Conservation (phyloP, 2,888 invertebrate genomes). For the Teleogryllus oceanicus region DNA sequence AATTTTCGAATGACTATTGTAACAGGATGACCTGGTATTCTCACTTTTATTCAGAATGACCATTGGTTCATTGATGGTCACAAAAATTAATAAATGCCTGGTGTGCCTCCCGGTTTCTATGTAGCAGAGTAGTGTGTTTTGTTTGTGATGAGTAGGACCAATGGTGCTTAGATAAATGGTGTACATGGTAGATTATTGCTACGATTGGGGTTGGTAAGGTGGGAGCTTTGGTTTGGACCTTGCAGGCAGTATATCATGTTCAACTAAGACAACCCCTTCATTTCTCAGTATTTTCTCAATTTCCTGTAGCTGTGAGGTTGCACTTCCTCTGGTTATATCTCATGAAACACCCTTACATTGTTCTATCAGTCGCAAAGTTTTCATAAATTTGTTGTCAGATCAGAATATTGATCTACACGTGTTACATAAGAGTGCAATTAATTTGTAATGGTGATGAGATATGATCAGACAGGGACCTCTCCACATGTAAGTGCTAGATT, state of each 20-base stretch:
- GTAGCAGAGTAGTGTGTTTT: conserved; percentile 2
- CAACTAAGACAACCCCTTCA: neutral
- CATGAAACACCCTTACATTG: neutral
- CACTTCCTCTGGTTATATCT: neutral
- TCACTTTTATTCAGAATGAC: neutral
- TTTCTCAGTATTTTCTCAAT: neutral
- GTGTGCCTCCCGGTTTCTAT: conserved; percentile 18
- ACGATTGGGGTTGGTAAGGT: neutral
- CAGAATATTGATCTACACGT: no score
- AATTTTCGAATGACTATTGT: neutral
- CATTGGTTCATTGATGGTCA: neutral
- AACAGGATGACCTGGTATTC: neutral
- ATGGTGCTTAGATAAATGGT: conserved; percentile 4
- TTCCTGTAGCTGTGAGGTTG: neutral
- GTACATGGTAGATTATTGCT: neutral
- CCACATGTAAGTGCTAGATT: neutral
- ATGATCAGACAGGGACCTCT: no score
- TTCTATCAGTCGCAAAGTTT: neutral
- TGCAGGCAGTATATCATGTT: neutral
- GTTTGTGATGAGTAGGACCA: conserved; percentile 18
- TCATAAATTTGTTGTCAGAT: no score
- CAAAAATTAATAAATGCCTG: conserved; percentile 1
- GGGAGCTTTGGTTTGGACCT: neutral
- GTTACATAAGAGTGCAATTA: no score
- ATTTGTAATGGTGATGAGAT: no score